Percentiles rank a stretch among this genome's conserved stretches.
Conservation (phyloP, 2,797 vertebrate species). For the Telmatherina bonti region DNA sequence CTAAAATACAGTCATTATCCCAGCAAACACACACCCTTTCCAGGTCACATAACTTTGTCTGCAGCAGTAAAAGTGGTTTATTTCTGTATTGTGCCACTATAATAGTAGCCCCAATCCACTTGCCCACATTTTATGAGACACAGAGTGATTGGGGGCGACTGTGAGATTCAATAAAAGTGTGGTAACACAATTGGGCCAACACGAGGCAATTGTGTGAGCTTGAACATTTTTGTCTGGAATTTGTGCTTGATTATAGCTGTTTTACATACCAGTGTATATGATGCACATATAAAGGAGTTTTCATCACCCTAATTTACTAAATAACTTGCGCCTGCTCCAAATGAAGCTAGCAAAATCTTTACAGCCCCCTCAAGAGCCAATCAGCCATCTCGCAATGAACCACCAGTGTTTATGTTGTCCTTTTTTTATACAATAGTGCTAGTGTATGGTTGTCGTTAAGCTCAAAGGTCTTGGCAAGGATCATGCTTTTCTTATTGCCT, state of each 20-base stretch:
- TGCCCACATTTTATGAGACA: conserved; percentile 94
- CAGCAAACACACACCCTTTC: conserved; percentile 94
- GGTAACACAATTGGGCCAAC: conserved; percentile 87
- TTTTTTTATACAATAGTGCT: conserved; percentile 67
- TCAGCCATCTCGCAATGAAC: conserved; percentile 76
- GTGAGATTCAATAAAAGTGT: conserved; percentile 95
- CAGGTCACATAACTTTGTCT: conserved; percentile 97
- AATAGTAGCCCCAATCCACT: conserved; percentile 93
- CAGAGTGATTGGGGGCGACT: conserved; percentile 88
- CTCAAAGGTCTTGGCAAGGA: conserved; percentile 64
- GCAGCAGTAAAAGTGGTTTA: conserved; percentile 95
- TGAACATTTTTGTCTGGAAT: conserved; percentile 52
- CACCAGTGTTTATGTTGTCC: conserved; percentile 68
- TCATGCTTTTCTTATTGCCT: conserved; percentile 53
- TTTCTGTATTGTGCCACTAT: conserved; percentile 93
- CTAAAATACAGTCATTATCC: conserved; percentile 89
- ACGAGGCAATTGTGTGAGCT: conserved; percentile 39
- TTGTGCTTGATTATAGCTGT: conserved; percentile 51
- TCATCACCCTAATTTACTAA: conserved; percentile 72
- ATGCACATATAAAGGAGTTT: conserved; percentile 44
- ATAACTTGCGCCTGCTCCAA: conserved; percentile 51
- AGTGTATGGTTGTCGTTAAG: conserved; percentile 62
- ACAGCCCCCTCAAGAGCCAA: conserved; percentile 75
- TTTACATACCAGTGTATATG: conserved; percentile 42
- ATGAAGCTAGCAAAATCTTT: conserved; percentile 67